These are phyloP conservation scores for Pasiphila rectangulata DNA, from an alignment of 2,888 invertebrate species.

Conservation along the genomic window DNA sequence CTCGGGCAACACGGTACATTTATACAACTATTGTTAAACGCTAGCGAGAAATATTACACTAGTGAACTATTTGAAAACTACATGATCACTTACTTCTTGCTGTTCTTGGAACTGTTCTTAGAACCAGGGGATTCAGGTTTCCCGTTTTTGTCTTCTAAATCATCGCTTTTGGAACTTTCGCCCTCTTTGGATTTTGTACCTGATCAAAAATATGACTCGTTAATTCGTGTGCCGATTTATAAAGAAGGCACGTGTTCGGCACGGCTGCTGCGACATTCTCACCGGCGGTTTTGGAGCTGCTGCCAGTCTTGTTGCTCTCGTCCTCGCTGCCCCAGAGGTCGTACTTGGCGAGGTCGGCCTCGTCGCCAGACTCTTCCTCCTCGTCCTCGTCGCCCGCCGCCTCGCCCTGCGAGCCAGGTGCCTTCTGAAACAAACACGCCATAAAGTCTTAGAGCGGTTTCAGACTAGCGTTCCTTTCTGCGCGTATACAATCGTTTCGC, in stretches of 20 bases:
- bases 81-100: constrained; percentile 59
- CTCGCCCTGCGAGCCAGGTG: constrained; percentile 58
- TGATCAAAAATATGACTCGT: constrained; percentile 30
- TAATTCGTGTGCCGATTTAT: no score
- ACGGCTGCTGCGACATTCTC: background rate
- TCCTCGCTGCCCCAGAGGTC: constrained; percentile 87
- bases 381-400: constrained; percentile 81
- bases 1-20: no score
- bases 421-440: constrained; percentile 65
- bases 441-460: no score
- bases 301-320: constrained; percentile 63
- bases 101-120: constrained; percentile 35
- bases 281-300: constrained; percentile 42
- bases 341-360: constrained; percentile 88
- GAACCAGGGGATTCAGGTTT: constrained; percentile 48
- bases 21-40: no score
- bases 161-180: constrained; percentile 51
- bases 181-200: constrained; percentile 57
- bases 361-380: constrained; percentile 82
- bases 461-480: no score
- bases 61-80: no score
- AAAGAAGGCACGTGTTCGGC: no score
- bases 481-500: no score
- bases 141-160: constrained; percentile 54
- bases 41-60: no score